Conservation (phyloP, 2,797 vertebrate genomes). For the Merluccius polli region DNA sequence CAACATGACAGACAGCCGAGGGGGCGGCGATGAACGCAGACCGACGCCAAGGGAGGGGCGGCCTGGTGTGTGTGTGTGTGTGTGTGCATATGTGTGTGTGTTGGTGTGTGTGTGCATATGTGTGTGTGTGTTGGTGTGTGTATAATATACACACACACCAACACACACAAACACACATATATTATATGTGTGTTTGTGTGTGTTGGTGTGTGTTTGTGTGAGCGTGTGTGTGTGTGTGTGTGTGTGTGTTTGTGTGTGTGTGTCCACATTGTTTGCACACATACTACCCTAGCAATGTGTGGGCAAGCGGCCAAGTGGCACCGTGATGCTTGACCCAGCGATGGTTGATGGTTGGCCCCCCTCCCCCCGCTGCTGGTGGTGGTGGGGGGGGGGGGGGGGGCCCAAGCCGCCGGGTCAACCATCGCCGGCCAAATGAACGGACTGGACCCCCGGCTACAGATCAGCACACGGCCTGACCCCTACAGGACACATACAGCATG, state of each 20-base stretch:
- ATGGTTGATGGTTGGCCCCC: slow-evolving; percentile 68
- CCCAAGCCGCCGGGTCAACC: background rate
- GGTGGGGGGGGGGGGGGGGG: slow-evolving; percentile 64
- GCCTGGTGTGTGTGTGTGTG: slow-evolving; percentile 39
- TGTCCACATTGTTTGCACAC: slow-evolving; percentile 51
- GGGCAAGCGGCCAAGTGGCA: slow-evolving; percentile 67
- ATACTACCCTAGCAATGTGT: slow-evolving; percentile 49
- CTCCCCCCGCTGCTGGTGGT: slow-evolving; percentile 25
- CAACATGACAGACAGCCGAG: slow-evolving; percentile 68
- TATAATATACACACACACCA: slow-evolving; percentile 2
- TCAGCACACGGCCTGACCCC: slow-evolving; percentile 70
- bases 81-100: slow-evolving; percentile 10
- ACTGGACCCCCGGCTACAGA: slow-evolving; percentile 71
- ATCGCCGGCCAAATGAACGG: slow-evolving; percentile 62
- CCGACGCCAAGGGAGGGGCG: slow-evolving; percentile 47
- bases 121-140: slow-evolving; percentile 32
- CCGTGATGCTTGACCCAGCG: slow-evolving; percentile 67
- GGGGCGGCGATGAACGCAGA: slow-evolving; percentile 58
- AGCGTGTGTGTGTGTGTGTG: slow-evolving; percentile 36
- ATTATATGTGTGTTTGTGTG: slow-evolving; percentile 40
- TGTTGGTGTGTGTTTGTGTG: slow-evolving; percentile 18
- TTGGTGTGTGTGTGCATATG: slow-evolving; percentile 31
- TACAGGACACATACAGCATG: slow-evolving; percentile 66
- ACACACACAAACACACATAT: too few species aligned
- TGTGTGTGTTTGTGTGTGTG: slow-evolving; percentile 19